phyloP scores from a whole-genome alignment of 2,797 vertebrate species.

The Chrosomus eos region DNA sequence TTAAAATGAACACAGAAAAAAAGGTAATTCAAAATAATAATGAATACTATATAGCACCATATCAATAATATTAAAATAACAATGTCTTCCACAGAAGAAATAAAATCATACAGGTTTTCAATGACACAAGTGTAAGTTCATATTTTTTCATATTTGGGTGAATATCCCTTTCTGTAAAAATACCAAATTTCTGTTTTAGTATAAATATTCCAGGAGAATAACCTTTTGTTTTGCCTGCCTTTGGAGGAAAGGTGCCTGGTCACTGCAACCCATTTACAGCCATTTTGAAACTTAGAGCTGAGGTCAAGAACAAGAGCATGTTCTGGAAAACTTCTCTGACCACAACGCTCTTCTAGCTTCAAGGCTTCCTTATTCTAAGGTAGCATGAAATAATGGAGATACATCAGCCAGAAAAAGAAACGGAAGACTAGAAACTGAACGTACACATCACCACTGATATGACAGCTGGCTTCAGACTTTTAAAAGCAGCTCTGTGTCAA shows the following conservation, averaged over 20 bases:
- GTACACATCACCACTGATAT: slow-evolving; percentile 17
- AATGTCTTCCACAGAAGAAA: not conserved
- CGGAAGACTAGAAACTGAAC: not conserved
- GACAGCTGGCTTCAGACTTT: slow-evolving; percentile 23
- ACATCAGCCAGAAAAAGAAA: not conserved
- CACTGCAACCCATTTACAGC: not conserved
- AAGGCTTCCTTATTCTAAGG: slow-evolving; percentile 8
- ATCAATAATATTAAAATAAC: not conserved
- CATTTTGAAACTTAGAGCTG: not conserved
- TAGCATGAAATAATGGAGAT: slow-evolving; percentile 6
- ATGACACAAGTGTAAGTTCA: not conserved
- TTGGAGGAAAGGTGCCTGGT: not conserved
- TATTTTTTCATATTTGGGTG: not conserved
- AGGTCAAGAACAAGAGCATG: not conserved
- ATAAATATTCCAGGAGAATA: not conserved
- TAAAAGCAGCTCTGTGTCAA: slow-evolving; percentile 33
- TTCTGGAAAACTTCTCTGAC: slow-evolving; percentile 16
- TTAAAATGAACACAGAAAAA: not conserved
- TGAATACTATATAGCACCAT: not conserved
- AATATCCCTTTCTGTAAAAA: not conserved
- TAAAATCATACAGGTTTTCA: not conserved
- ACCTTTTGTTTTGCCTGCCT: not conserved
- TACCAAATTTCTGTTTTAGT: not conserved
- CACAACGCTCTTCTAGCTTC: not conserved
- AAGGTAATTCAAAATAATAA: not conserved